Evolutionary conservation across 92 coral and sea anemone species (phyloP).

Genomic region (Heliopora coerulea): DNA sequence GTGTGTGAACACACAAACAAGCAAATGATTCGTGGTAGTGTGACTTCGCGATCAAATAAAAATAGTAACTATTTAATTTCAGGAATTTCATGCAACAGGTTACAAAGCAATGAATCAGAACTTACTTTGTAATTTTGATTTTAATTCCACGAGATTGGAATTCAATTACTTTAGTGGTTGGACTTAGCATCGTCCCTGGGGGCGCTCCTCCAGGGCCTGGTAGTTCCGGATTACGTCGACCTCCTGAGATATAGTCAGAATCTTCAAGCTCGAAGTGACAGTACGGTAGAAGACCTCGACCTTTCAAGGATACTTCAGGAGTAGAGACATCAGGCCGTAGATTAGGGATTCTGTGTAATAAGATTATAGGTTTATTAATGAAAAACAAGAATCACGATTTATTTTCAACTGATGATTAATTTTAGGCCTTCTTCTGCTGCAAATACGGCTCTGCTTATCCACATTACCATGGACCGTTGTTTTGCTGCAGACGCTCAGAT

Average conservation of each 20-base stretch:
- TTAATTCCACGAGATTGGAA: conserved; percentile 96
- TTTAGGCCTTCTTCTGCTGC: too few species aligned
- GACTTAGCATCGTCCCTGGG: conserved; percentile 97
- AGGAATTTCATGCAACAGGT: not conserved
- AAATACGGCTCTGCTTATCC: too few species aligned
- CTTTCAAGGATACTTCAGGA: conserved; percentile 64
- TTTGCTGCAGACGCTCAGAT: too few species aligned
- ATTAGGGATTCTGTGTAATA: conserved; percentile 65
- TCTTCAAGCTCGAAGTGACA: conserved; percentile 97
- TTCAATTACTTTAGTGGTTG: conserved; percentile 89
- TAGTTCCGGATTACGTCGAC: conserved; percentile 93
- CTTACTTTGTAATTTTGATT: conserved; percentile 81
- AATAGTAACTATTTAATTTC: too few species aligned
- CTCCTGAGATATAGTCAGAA: conserved; percentile 93
- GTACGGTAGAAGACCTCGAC: conserved; percentile 88
- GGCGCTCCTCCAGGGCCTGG: conserved; percentile 97
- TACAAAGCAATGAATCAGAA: not conserved
- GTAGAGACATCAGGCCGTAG: conserved; percentile 63
- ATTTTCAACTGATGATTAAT: too few species aligned
- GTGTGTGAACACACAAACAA: too few species aligned
- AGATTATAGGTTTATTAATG: not conserved
- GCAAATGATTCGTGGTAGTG: too few species aligned
- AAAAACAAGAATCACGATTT: too few species aligned
- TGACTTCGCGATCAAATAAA: too few species aligned
- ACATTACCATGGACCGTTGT: too few species aligned